Conservation (phyloP, 2,888 invertebrate species). For the Agriotes lineatus region DNA sequence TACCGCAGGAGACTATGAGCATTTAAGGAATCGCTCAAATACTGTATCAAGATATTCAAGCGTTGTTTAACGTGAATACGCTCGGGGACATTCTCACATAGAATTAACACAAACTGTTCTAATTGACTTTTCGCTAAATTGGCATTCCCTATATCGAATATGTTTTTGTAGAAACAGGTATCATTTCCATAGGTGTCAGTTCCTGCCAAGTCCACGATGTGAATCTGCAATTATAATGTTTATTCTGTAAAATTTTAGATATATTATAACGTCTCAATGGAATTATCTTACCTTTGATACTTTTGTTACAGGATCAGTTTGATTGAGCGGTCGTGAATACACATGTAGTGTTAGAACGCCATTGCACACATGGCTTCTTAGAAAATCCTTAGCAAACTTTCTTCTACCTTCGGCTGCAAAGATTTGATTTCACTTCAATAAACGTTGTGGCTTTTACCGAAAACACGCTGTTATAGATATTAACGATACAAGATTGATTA, state of each 20-base stretch:
- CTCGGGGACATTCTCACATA: conserved; percentile 50
- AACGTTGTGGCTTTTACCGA: no score
- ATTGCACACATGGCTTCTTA: conserved; percentile 61
- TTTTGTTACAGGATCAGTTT: conserved; percentile 51
- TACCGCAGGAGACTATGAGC: conserved; percentile 62
- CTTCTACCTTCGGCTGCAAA: conserved; percentile 63
- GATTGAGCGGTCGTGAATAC: conserved; percentile 52
- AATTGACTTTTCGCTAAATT: conserved; percentile 64
- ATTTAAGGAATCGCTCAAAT: conserved; percentile 60
- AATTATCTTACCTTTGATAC: conserved; percentile 54
- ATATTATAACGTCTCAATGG: no score
- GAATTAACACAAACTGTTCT: conserved; percentile 61
- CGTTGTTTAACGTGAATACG: conserved; percentile 54
- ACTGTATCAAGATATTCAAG: conserved; percentile 61
- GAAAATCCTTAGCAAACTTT: conserved; percentile 51
- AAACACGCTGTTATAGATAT: no score
- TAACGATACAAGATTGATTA: no score
- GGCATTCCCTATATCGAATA: conserved; percentile 60
- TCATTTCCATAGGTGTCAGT: conserved; percentile 60
- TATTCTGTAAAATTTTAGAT: conserved; percentile 18
- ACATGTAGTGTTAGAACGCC: conserved; percentile 63
- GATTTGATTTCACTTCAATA: no score
- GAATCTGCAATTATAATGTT: conserved; percentile 59
- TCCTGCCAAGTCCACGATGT: conserved; percentile 66
- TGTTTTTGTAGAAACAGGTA: conserved; percentile 57